Evolutionary conservation across 2,797 vertebrate species (phyloP).

Genomic region (Halcyon badia): DNA sequence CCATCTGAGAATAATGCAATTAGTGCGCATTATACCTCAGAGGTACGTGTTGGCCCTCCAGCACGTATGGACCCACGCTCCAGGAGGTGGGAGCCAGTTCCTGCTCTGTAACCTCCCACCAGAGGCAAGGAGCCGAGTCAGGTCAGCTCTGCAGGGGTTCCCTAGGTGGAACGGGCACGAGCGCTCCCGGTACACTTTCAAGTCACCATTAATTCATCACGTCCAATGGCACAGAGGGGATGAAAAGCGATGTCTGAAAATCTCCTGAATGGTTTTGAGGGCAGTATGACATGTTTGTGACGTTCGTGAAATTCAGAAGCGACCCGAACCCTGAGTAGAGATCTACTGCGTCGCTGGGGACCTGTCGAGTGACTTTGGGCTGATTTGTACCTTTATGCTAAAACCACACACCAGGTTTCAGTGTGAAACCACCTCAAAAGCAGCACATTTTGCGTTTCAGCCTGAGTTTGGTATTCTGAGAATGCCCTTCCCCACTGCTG

Average conservation of each 20-base stretch:
- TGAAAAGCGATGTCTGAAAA: background rate
- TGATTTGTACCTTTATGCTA: background rate
- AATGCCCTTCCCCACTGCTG: background rate
- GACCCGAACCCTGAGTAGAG: background rate
- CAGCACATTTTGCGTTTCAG: background rate
- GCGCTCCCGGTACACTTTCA: rapidly evolving
- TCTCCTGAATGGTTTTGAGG: background rate
- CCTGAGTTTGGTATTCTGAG: background rate
- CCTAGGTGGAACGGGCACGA: background rate
- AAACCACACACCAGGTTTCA: background rate
- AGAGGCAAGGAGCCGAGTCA: background rate
- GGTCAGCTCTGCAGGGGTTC: background rate
- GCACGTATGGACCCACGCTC: background rate
- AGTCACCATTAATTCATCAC: background rate
- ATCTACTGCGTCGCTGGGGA: background rate
- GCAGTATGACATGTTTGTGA: rapidly evolving
- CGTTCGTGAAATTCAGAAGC: background rate
- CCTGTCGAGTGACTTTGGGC: background rate
- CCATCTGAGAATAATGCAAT: background rate
- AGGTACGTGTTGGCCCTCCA: background rate
- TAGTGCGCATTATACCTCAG: background rate
- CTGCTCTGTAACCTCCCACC: background rate
- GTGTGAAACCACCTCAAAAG: background rate
- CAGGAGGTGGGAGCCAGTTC: background rate
- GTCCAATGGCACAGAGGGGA: rapidly evolving